Evolutionary conservation across 2,888 invertebrate genomes (phyloP).

Genomic region (Scotopteryx bipunctaria): DNA sequence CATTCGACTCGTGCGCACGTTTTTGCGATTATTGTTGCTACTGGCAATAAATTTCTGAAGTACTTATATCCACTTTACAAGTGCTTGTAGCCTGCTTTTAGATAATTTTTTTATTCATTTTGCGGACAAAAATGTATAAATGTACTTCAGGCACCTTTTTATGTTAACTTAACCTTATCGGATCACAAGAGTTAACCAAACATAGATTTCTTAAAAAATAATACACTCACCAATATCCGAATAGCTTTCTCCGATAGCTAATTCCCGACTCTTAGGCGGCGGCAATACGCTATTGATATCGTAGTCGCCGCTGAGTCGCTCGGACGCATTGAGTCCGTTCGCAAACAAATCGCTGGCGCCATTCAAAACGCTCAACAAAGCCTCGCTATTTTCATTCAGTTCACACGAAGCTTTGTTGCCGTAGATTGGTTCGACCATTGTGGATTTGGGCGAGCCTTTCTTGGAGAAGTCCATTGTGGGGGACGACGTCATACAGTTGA

Average conservation of each 20-base stretch:
- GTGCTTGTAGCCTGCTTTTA: constrained; percentile 1
- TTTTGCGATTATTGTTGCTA: constrained; percentile 28
- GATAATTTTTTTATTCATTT: not conserved
- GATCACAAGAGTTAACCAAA: not conserved
- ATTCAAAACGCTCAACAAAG: constrained; percentile 67
- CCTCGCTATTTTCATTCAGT: constrained; percentile 70
- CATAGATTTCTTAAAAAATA: not conserved
- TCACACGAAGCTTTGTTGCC: constrained; percentile 77
- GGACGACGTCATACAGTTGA: constrained; percentile 76
- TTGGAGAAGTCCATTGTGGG: constrained; percentile 74
- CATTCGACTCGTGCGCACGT: constrained; percentile 28
- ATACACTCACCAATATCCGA: constrained; percentile 75
- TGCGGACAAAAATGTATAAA: not conserved
- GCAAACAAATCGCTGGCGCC: constrained; percentile 74
- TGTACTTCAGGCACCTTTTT: no score
- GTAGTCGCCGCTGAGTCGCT: constrained; percentile 76
- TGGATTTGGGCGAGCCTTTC: constrained; percentile 73
- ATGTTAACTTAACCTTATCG: no score
- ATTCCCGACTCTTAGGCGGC: constrained; percentile 75
- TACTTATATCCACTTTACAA: constrained; percentile 21
- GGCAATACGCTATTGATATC: constrained; percentile 77
- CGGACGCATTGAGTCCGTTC: constrained; percentile 65
- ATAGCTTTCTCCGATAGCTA: constrained; percentile 81
- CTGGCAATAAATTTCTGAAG: constrained; percentile 18
- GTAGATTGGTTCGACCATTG: constrained; percentile 73